These are phyloP conservation scores for Scaptomyza parva DNA, from an alignment of 2,888 invertebrate species.

Conservation along the genomic window DNA sequence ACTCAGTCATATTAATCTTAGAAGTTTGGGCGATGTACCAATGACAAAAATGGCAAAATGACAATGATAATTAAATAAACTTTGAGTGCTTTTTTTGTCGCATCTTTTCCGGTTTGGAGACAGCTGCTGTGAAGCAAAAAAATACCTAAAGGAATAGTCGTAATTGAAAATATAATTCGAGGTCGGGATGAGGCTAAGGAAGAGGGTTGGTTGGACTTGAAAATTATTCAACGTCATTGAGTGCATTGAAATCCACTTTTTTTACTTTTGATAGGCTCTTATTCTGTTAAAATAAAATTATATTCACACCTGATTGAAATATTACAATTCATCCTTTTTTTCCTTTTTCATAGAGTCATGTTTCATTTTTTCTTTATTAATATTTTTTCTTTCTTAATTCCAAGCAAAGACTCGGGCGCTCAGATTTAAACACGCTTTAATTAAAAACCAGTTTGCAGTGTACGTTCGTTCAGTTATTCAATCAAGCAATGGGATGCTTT, in stretches of 20 bases:
- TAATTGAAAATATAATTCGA: constrained; percentile 13
- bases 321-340: constrained; percentile 30
- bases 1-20: constrained; percentile 7
- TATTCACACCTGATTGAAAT: constrained; percentile 78
- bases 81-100: constrained; percentile 72
- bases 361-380: constrained; percentile 19
- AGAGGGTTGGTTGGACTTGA: constrained; percentile 26
- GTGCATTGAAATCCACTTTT: constrained; percentile 59
- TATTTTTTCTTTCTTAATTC: constrained; percentile 13
- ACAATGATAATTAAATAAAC: constrained; percentile 77
- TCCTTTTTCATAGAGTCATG: constrained; percentile 16
- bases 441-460: constrained; percentile 70
- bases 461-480: constrained; percentile 1
- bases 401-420: constrained; percentile 17
- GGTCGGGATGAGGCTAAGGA: constrained; percentile 1
- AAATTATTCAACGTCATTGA: constrained; percentile 74
- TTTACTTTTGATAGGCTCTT: constrained; percentile 15
- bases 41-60: constrained; percentile 42
- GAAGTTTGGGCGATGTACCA: constrained; percentile 5
- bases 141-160: constrained; percentile 38
- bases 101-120: constrained; percentile 39
- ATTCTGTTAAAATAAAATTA: constrained; percentile 31
- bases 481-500: neutral
- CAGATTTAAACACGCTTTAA: constrained; percentile 60
- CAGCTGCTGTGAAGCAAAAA: constrained; percentile 40